These are phyloP conservation scores for Synaphobranchus kaupii DNA, from an alignment of 2,797 vertebrate species.

Conservation along the genomic window DNA sequence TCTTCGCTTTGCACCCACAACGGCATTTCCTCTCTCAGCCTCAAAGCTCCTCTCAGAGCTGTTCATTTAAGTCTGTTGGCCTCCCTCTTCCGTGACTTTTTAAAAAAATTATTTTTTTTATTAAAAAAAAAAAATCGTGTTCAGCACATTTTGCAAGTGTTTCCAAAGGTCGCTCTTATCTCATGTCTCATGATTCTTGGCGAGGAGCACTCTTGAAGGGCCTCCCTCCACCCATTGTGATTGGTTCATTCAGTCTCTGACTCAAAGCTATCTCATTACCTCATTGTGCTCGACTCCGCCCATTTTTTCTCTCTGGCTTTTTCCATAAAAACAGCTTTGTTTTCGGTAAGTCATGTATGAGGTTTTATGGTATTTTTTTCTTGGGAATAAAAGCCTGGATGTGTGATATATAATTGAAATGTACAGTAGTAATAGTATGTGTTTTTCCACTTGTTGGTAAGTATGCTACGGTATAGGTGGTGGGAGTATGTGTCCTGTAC, in stretches of 20 bases:
- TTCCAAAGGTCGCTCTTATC: slow-evolving; percentile 71
- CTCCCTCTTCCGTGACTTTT: not conserved
- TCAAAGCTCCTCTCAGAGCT: slow-evolving; percentile 35
- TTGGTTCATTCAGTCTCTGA: slow-evolving; percentile 61
- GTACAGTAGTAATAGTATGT: slow-evolving; percentile 22
- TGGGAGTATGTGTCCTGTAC: slow-evolving; percentile 6
- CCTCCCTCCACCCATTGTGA: slow-evolving; percentile 57
- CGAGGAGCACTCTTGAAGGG: slow-evolving; percentile 53
- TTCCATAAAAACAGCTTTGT: slow-evolving; percentile 32
- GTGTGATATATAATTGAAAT: slow-evolving; percentile 3
- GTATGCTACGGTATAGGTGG: not conserved
- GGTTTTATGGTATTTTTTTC: not conserved
- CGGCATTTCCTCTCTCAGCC: slow-evolving; percentile 27
- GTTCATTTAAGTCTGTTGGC: slow-evolving; percentile 43
- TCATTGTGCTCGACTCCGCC: slow-evolving; percentile 36
- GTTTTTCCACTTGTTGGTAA: slow-evolving; percentile 4
- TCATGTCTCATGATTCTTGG: slow-evolving; percentile 65
- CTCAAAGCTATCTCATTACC: slow-evolving; percentile 46
- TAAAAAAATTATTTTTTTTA: slow-evolving; percentile 31
- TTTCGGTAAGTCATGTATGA: not conserved
- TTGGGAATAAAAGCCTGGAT: not conserved
- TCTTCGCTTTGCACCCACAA: slow-evolving; percentile 45
- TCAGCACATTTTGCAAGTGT: slow-evolving; percentile 84
- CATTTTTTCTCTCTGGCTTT: slow-evolving; percentile 31
- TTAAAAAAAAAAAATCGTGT: slow-evolving; percentile 35